Base-by-base conservation (phyloP, 2,888 invertebrate species). In the Aproaerema taeniolella region DNA sequence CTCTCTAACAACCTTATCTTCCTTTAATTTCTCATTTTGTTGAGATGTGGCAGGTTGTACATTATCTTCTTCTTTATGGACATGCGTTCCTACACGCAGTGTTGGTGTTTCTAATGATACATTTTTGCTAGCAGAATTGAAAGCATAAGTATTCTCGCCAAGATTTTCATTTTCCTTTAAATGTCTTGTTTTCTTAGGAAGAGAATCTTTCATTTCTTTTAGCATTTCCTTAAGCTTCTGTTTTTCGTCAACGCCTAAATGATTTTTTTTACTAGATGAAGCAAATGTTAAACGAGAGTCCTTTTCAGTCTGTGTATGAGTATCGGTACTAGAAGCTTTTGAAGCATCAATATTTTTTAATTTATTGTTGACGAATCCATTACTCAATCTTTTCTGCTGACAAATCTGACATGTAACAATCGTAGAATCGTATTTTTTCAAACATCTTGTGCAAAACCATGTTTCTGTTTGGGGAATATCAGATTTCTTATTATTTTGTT, bases 141-240 rank as follows among this genome's bases (percentile, higher is more conserved):
- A 29, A n/a, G 28, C 12, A 29, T 15, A 24, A 17, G 52, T 10
- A 9, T 38, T 42, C 39, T 49, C 54, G 16, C 16, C 42, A n/a
- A n/a, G n/a, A n/a, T n/a, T n/a, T n/a, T n/a, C n/a, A n/a, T n/a
- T n/a, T n/a, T n/a, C n/a, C n/a, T n/a, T n/a, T n/a, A n/a, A n/a
- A n/a, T 20, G 20, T 51, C 89, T 87, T 58, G 87, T 65, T 51
- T 89, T 87, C 58, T 90, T 91, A 0, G 92, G 91, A 44, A 93
- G 72, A 8, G 92, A 92, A 66, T 93, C 89, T 70, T 92, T 93
- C 91, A 93, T 92, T 80, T 93, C 92, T 58, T 92, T 92, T 46
- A 93, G 68, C 89, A 92, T 91, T 70, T 91, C 91, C 63, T 90
- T 90, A 16, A 93, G 72, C 61, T 88, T 88, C 59, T 89, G 89